Percentiles rank a stretch among this genome's conserved stretches.
Conservation (phyloP, 2,113 vertebrate genomes). For the Dipodomys stephensi region DNA sequence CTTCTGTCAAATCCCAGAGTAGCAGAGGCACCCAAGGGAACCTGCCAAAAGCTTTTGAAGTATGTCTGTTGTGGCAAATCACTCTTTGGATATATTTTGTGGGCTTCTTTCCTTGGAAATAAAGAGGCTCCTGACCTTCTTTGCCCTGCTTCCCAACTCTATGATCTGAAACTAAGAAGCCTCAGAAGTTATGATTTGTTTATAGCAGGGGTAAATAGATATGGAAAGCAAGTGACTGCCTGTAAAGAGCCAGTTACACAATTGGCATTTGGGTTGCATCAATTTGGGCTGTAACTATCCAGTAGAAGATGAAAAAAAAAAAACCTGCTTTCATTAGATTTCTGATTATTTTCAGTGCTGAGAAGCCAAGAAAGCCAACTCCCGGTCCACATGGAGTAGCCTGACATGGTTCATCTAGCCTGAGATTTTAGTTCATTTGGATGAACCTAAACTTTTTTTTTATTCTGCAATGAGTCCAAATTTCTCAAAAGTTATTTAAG, state of each 20-base stretch:
- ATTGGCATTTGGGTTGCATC: not conserved
- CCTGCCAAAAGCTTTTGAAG: conserved; percentile 52
- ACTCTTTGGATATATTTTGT: not conserved
- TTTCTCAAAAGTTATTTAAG: conserved; percentile 41
- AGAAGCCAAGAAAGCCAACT: not conserved
- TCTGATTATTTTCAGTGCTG: conserved; percentile 16
- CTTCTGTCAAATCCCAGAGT: conserved; percentile 44
- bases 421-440: not conserved
- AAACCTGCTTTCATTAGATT: not conserved
- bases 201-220: not conserved
- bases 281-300: not conserved
- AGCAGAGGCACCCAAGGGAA: conserved; percentile 44
- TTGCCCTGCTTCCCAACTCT: not conserved
- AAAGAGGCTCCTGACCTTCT: not conserved
- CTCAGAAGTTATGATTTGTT: not conserved
- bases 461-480: not conserved
- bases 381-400: not conserved
- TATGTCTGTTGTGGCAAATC: conserved; percentile 39
- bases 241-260: not conserved
- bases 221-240: not conserved
- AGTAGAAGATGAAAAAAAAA: not conserved
- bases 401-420: not conserved
- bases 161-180: not conserved
- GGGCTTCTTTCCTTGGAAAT: not conserved
- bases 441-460: conserved; percentile 45